Base-by-base conservation (phyloP, 1,140 invertebrate species). In the Tetraneura akinire region DNA sequence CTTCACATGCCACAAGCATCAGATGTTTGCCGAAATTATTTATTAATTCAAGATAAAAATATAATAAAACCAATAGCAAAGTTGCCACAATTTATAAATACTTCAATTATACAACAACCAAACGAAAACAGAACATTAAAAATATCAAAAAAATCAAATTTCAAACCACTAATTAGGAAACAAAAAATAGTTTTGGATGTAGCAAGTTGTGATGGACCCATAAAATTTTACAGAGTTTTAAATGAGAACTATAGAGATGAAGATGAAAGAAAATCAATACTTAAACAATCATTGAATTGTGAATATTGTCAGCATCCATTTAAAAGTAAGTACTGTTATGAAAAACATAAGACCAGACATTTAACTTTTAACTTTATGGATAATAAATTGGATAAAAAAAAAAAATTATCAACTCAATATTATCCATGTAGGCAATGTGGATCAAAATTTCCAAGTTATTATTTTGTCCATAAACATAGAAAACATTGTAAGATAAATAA, bases 391-490 rank as follows among this genome's bases (percentile, higher is more conserved):
- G 29, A 37, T 60, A 70, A 74, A 81, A 80, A 42, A 45, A 47
- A 64, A 29, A 93, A 95, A 83, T 91, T 51, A 14, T 57, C 71
- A 57, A 57, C 95, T 0, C 94, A 96, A 85, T 96, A 95, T 86
- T 96, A 95, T 86, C 94, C 94, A 0, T 96, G 94, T 86, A 96
- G 96, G 85, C 94, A 92, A 0, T 96, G 94, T 86, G 94, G 94
- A 29, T 93, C 90, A 84, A 96, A 95, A 86, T 96, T 96, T 84
- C 94, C 94, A 0, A 94, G 93, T 82, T 96, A 96, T 84, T 96
- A 96, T 85, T 96, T 96, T 87, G 94, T 96, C 5, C 94, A 96
- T 84, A 96, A 96, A 83, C 94, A 96, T 86, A 87, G 93, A 32
- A 94, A 95, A 86, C 84, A 57, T 42, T 76, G 71, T 57, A 76